Base-by-base conservation (phyloP, 2,797 vertebrate species). In the Ceryle rudis region DNA sequence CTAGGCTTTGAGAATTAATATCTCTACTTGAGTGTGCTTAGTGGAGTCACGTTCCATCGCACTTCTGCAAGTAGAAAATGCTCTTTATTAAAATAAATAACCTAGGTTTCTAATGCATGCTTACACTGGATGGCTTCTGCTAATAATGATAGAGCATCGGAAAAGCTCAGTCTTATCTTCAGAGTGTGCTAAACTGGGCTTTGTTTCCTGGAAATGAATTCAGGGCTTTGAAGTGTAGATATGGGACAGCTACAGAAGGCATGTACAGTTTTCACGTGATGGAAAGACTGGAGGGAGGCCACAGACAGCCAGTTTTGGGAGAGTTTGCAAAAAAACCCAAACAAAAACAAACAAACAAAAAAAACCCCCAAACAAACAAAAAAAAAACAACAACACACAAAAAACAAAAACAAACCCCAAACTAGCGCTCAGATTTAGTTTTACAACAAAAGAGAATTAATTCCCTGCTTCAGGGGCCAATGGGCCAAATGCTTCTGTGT, bases 241-340 rank as follows among this genome's bases (percentile, higher is more conserved):
- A 3, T 5, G 31, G 41, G 69, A 21, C 25, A 70, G 52, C 33
- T 66, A 4, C 29, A 31, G 46, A 4, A 51, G 54, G 4, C 10
- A 1, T 0, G 23, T 55, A 6, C 47, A 5, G 31, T 5, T 75
- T 15, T 42, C 18, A 31, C 2, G 1, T 1, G 51, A 3, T 9
- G 54, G 35, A 14, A 51, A 33, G 67, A 9, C 55, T 80, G 89
- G 23, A 41, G 41, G 33, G n/a, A 91, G 39, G 21, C 46, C 35
- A 18, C 4, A 33, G 37, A 3, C 35, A 37, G n/a, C 13, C 31
- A 55, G 12, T 6, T 12, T 55, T 14, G 46, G 51, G 41, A 35
- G 61, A 6, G 2, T 52, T 82, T 55, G 5, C 44, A 16, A 25
- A n/a, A 52, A 21, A 85, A 49, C 37, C 37, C n/a, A n/a, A n/a